These are phyloP conservation scores for Rhabdophis nuchalis DNA, from an alignment of 2,797 vertebrate genomes.

Conservation along the genomic window DNA sequence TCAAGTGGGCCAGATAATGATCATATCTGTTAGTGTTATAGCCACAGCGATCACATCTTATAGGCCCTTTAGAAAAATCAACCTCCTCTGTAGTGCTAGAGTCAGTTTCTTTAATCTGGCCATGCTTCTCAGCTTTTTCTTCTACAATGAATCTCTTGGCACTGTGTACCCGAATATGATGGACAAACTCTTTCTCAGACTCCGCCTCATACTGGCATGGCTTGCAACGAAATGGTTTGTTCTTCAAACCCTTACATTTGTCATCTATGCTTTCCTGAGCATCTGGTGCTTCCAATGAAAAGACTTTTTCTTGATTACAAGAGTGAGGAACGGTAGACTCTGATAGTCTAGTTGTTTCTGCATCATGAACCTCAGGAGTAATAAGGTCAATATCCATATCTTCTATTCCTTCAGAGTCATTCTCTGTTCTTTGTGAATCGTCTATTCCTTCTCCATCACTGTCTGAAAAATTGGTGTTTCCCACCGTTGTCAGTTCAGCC, in stretches of 20 bases:
- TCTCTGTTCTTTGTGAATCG: constrained; percentile 66
- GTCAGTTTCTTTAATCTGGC: constrained; percentile 68
- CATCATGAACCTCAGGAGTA: constrained; percentile 42
- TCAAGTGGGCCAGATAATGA: constrained; percentile 95
- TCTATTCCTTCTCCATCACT: constrained; percentile 83
- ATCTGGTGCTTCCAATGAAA: neutral
- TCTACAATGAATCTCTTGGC: constrained; percentile 90
- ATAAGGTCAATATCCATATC: constrained; percentile 66
- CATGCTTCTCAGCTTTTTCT: constrained; percentile 83
- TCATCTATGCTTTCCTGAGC: constrained; percentile 65
- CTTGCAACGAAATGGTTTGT: constrained; percentile 92
- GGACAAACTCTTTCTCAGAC: constrained; percentile 87
- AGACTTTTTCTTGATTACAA: constrained; percentile 53
- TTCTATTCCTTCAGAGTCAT: constrained; percentile 69
- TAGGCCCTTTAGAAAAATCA: constrained; percentile 87
- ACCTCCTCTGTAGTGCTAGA: constrained; percentile 64
- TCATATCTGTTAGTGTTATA: constrained; percentile 98
- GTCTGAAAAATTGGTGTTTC: constrained; percentile 84
- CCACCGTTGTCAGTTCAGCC: constrained; percentile 91
- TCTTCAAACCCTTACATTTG: constrained; percentile 78
- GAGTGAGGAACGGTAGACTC: constrained; percentile 55
- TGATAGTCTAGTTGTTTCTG: constrained; percentile 19
- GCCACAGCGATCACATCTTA: constrained; percentile 91
- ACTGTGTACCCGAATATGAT: constrained; percentile 87
- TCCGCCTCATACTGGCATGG: constrained; percentile 91